Evolutionary conservation across 2,113 vertebrate genomes (phyloP).

Genomic region (Ciconia boyciana): DNA sequence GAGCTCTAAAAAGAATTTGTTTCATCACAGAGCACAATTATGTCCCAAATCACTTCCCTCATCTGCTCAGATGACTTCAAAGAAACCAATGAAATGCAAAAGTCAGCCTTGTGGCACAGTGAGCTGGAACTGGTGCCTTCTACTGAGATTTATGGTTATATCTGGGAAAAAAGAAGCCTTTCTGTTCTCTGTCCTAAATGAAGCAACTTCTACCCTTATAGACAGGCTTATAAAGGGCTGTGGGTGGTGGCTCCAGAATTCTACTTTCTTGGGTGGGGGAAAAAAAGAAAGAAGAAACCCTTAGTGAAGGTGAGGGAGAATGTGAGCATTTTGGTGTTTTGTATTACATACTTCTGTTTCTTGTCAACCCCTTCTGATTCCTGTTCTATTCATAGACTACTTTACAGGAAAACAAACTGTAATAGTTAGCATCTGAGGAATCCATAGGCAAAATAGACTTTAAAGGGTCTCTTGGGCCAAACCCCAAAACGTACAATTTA

Average conservation of each 20-base stretch:
- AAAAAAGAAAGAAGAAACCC: neutral
- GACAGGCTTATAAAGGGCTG: neutral
- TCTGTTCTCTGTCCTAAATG: neutral
- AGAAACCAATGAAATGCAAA: neutral
- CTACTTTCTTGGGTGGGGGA: neutral
- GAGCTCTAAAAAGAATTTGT: neutral
- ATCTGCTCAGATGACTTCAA: neutral
- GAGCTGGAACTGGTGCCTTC: neutral
- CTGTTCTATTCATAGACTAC: neutral
- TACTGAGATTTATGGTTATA: neutral
- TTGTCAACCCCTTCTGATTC: neutral
- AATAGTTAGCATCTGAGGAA: slow-evolving; percentile 12
- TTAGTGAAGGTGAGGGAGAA: neutral
- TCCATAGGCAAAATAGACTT: neutral
- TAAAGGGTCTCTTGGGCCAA: neutral
- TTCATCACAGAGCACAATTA: neutral
- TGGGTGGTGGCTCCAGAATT: neutral
- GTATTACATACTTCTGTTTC: neutral
- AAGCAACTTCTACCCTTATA: neutral
- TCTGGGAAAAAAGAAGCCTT: neutral
- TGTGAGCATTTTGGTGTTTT: neutral
- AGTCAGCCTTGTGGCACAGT: neutral
- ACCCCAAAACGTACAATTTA: neutral
- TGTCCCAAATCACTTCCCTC: neutral
- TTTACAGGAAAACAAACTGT: neutral